Base-by-base conservation (phyloP, 1,140 invertebrate species). In the Caenorhabditis brenneri region DNA sequence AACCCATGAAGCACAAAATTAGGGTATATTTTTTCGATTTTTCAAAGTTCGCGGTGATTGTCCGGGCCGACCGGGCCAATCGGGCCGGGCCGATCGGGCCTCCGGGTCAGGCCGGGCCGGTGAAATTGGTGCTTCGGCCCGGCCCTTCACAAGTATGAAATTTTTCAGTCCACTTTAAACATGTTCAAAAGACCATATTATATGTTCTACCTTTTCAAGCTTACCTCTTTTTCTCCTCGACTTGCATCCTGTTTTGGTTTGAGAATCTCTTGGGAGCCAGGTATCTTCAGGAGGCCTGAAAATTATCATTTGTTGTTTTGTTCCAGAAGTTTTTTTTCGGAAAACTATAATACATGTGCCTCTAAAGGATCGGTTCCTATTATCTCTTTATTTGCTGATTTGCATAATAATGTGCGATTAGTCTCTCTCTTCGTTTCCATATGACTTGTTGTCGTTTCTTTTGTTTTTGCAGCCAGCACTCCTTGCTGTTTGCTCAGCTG, bases 241-340 rank as follows among this genome's bases (percentile, higher is more conserved):
- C 39, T 42, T 9, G 58, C 82, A 27, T 80, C 78, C 33, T 83
- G 82, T 9, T 51, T 65, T 24, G 65, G 53, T 19, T 83, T 83
- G 12, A 83, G 55, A n/a, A 82, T 69, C 58, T 82, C 60, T 12
- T 49, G 24, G 0, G 55, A 69, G 12, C 55, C 60, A 3, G 82
- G 78, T 29, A 81, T 33, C 79, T 83, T 79, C 49, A 84, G 74
- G 55, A 86, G 19, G 16, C 74, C 31, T 83, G 82, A 22, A 86
- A 60, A 46, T 16, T 51, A 31, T 53, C 24, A 51, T 65, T 79
- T 60, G 27, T 84, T 82, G 24, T 55, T 29, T 81, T 84, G 69
- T 24, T 51, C 55, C 80, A 58, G 69, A 87, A 27, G 60, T 29
- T 58, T 29, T 29, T 6, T 29, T 24, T 78, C n/a, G 1, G n/a